A percentile compares a stretch with the other conserved stretches of the same genome.
phyloP scores from a whole-genome alignment of 1,140 invertebrate species.

The Drosophila orena region DNA sequence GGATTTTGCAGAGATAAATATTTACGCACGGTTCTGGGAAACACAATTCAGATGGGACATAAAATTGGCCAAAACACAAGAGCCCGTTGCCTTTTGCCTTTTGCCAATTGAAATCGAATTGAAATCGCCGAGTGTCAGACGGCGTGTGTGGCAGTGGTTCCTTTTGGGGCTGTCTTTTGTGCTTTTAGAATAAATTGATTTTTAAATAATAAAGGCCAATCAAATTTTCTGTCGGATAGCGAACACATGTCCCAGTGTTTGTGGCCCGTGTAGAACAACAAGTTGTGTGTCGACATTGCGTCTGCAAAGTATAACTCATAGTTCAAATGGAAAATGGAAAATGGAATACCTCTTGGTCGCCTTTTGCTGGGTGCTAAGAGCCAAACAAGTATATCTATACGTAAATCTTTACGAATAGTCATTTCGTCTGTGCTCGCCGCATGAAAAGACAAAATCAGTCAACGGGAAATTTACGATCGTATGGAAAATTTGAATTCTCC shows the following conservation, averaged over 20 bases:
- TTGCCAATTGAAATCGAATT: conserved; percentile 30
- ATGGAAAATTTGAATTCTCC: conserved; percentile 67
- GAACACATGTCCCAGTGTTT: conserved; percentile 44
- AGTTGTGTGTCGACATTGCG: conserved; percentile 64
- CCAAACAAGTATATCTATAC: conserved; percentile 11
- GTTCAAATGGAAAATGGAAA: conserved; percentile 58
- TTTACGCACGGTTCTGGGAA: conserved; percentile 69
- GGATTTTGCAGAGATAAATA: conserved; percentile 61
- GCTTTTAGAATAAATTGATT: conserved; percentile 61
- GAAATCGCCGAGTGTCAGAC: conserved; percentile 13
- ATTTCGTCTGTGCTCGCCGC: conserved; percentile 24
- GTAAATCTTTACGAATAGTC: conserved; percentile 9
- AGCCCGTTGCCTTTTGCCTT: conserved; percentile 5
- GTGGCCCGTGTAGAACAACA: conserved; percentile 39
- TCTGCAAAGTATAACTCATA: conserved; percentile 75
- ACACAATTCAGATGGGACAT: conserved; percentile 64
- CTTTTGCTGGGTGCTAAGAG: conserved; percentile 52
- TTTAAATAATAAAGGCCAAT: conserved; percentile 67
- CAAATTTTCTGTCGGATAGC: conserved; percentile 38
- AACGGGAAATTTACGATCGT: conserved; percentile 68
- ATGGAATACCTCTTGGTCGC: neutral
- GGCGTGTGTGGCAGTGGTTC: conserved; percentile 34
- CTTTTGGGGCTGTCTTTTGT: conserved; percentile 21
- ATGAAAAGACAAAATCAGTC: conserved; percentile 70
- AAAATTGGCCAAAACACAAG: conserved; percentile 45